Percentiles rank a stretch among this genome's conserved stretches.
Conservation (phyloP, 2,797 vertebrate genomes). For the Malurus leucopterus region DNA sequence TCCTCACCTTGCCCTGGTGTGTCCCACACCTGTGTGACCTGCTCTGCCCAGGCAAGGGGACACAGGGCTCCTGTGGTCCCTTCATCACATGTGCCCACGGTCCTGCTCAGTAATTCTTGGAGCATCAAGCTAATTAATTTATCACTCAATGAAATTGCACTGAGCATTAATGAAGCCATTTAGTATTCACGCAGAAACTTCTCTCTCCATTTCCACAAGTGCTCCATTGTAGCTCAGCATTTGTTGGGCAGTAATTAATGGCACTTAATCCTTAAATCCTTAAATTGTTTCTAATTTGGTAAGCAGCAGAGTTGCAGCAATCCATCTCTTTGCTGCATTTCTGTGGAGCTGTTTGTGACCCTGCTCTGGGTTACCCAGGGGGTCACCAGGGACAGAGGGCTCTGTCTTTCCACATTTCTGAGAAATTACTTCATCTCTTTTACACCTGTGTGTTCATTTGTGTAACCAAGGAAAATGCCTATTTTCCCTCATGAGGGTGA, state of each 20-base stretch:
- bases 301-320: constrained; percentile 45
- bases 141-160: constrained; percentile 9
- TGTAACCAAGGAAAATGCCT: neutral
- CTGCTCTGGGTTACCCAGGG: neutral
- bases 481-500: neutral
- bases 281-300: constrained; percentile 69
- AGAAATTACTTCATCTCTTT: neutral
- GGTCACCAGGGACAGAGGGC: neutral
- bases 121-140: constrained; percentile 51
- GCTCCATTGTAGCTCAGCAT: constrained; percentile 54
- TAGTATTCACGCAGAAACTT: constrained; percentile 57
- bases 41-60: neutral
- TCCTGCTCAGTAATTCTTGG: constrained; percentile 34
- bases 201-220: constrained; percentile 52
- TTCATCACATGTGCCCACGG: neutral
- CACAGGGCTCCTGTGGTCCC: neutral
- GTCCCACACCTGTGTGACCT: neutral
- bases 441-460: neutral
- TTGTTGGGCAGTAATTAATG: constrained; percentile 73
- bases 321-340: neutral
- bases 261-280: constrained; percentile 69
- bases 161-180: constrained; percentile 51
- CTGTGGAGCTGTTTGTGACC: neutral
- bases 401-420: neutral
- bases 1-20: neutral